phyloP scores from a whole-genome alignment of 2,797 vertebrate species.

The Vireo griseus region DNA sequence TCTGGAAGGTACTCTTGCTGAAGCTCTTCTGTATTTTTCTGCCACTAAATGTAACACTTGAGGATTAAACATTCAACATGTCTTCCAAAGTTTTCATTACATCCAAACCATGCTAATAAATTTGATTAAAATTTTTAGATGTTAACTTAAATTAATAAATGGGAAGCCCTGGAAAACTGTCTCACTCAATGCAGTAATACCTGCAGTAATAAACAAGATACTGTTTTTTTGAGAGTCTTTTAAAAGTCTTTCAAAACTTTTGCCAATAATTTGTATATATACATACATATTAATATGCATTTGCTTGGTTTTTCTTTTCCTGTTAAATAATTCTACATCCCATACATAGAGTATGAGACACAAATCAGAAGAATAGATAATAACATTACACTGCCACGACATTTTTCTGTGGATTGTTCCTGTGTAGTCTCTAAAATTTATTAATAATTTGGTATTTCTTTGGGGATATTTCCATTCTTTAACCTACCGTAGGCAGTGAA shows the following conservation, averaged over 20 bases:
- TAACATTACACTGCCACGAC: accelerated
- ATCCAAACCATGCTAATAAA: not conserved
- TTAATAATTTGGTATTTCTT: not conserved
- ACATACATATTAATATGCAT: not conserved
- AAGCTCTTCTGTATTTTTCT: not conserved
- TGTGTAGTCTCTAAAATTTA: not conserved
- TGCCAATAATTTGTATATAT: not conserved
- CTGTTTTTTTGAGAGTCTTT: not conserved
- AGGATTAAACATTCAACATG: not conserved
- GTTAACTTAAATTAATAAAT: not conserved
- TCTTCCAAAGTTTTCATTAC: not conserved
- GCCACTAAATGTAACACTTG: not conserved
- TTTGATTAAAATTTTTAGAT: not conserved
- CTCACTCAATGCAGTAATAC: not conserved
- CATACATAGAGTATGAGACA: not conserved
- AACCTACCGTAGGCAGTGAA: not conserved
- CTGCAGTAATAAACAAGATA: not conserved
- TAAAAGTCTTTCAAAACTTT: not conserved
- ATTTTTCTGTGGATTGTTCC: not conserved
- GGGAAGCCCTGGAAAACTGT: not conserved
- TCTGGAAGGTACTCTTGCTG: not conserved
- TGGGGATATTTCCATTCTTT: not conserved
- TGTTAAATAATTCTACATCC: not conserved
- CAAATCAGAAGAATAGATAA: not conserved
- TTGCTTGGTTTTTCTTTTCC: not conserved